Base-by-base conservation (phyloP, 53 echinoderm and acorn worm genomes). In the Mesocentrotus franciscanus region DNA sequence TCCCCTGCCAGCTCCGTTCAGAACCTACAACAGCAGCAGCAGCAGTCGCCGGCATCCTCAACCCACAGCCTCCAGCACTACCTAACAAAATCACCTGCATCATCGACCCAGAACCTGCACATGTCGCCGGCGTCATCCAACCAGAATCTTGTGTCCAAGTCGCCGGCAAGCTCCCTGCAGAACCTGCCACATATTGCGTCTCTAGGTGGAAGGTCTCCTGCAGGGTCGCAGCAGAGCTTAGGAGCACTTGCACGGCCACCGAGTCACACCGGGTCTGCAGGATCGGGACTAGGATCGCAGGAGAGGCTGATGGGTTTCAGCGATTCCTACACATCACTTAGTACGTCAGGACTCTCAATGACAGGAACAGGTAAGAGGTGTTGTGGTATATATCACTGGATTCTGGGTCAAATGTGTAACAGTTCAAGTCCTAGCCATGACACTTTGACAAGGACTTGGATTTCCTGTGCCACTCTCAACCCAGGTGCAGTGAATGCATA, bases 1-100 rank as follows among this genome's bases (percentile, higher is more conserved):
- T 97, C 97, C n/a, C 97, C 97, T 18, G 93, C 96, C 30, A 96
- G 96, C 93, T 97, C 98, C 15, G 96, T 90, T 70, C 97, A 96
- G 89, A 97, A 96, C 81, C 95, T 98, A 10, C 91, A 92, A 16
- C 49, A 39, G 15, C 90, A 91, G 30, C 83, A 83, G 61, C 94
- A 94, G 81, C 81, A 27, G 36, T 94, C 94, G 0, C 94, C 94
- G 0, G 84, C 94, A 30, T 94, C 94, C 30, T 94, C 94, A 10
- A 94, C 94, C 34, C 33, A 79, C 84, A 81, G 81, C 84, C 84
- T 94, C 12, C 94, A 79, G 32, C 70, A 90, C 68, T 60, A 90
- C 14, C 60, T 34, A 3, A 70, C 92, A 34, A 92, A 70, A 75
- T 97, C 97, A 29, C 97, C 98, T 13, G 96, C 96, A 0, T 93